Evolutionary conservation across 1,140 invertebrate species (phyloP).

Genomic region (Sycophaga agraensis): DNA sequence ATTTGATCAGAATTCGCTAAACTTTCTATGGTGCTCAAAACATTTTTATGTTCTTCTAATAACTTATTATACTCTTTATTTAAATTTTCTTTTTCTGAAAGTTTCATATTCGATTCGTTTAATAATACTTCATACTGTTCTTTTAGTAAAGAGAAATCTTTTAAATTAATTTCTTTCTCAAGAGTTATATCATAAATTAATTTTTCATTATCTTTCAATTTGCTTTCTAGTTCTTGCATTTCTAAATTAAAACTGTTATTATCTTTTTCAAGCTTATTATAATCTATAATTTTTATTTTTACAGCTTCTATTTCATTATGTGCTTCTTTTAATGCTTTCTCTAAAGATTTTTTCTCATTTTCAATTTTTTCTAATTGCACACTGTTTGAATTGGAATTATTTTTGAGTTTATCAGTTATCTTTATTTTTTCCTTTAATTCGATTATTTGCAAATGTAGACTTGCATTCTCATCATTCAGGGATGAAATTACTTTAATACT

Average conservation of each 20-base stretch:
- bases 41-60: slow-evolving; percentile 21
- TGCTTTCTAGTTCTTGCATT: slow-evolving; percentile 37
- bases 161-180: slow-evolving; percentile 24
- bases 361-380: slow-evolving; percentile 48
- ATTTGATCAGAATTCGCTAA: slow-evolving; percentile 25
- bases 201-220: slow-evolving; percentile 29
- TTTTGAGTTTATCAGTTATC: slow-evolving; percentile 48
- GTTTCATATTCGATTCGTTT: slow-evolving; percentile 5
- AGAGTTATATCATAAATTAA: neutral
- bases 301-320: slow-evolving; percentile 49
- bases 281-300: slow-evolving; percentile 39
- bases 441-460: slow-evolving; percentile 1
- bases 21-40: too few species aligned
- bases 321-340: slow-evolving; percentile 43
- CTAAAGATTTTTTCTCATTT: slow-evolving; percentile 30
- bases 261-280: slow-evolving; percentile 26
- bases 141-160: slow-evolving; percentile 9
- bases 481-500: slow-evolving; percentile 12
- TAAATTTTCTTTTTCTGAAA: slow-evolving; percentile 3
- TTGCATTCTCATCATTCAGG: slow-evolving; percentile 27
- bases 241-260: slow-evolving; percentile 37
- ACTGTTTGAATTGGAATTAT: neutral
- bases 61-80: slow-evolving; percentile 22
- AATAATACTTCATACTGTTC: neutral
- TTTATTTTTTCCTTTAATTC: slow-evolving; percentile 36